These are phyloP conservation scores for Borostomias antarcticus DNA, from an alignment of 2,797 vertebrate genomes.

Conservation along the genomic window DNA sequence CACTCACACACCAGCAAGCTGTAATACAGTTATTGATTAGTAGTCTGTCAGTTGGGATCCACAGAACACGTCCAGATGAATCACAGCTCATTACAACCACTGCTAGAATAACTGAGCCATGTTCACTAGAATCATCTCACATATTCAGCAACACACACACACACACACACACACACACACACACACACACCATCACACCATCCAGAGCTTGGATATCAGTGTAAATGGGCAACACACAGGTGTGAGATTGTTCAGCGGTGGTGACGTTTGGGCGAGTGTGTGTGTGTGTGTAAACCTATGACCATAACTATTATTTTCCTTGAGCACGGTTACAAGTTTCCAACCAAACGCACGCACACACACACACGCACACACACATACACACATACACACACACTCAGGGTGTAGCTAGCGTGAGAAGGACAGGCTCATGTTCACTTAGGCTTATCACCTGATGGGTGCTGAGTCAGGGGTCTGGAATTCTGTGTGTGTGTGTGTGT, in stretches of 20 bases:
- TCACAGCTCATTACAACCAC: neutral
- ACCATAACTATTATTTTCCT: no score
- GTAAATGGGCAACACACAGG: no score
- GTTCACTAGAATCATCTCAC: neutral
- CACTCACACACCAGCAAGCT: constrained; percentile 11
- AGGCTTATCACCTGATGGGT: neutral
- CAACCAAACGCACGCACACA: no score
- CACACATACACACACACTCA: neutral
- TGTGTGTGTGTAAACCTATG: no score
- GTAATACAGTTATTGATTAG: neutral
- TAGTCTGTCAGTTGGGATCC: neutral
- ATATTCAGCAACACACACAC: constrained; percentile 10
- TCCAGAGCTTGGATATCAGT: neutral
- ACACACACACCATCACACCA: no score
- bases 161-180: constrained; percentile 11
- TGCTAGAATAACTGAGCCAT: neutral
- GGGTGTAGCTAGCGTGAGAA: constrained; percentile 14
- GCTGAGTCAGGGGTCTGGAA: constrained; percentile 23
- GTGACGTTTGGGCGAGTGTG: no score
- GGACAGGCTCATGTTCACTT: neutral
- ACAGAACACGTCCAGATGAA: neutral
- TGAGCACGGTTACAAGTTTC: no score
- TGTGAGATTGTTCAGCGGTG: no score
- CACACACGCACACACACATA: constrained; percentile 5
- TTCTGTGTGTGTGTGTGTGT: neutral